A percentile compares a stretch with the other conserved stretches of the same genome.
Conservation (phyloP, 2,888 invertebrate genomes). For the Deilephila porcellus region DNA sequence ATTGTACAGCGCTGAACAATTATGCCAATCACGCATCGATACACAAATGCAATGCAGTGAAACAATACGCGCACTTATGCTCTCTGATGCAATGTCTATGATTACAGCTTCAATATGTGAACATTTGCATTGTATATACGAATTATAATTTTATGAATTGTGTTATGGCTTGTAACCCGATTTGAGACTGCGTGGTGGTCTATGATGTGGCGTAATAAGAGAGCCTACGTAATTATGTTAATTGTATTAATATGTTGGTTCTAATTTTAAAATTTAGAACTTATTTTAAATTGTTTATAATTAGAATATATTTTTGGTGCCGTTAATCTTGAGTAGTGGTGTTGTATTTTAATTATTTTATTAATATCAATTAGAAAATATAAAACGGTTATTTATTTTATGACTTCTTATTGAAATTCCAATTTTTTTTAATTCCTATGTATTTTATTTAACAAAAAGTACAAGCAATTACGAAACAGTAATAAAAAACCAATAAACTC, state of each 20-base stretch:
- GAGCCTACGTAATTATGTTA: not conserved
- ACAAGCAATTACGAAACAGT: slow-evolving; percentile 28
- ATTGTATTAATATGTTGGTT: not conserved
- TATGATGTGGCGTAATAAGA: not conserved
- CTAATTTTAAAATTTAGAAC: too few species aligned
- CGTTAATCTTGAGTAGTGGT: too few species aligned
- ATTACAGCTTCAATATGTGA: not conserved
- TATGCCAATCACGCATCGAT: slow-evolving; percentile 64
- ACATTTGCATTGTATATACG: slow-evolving; percentile 7
- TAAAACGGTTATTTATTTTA: not conserved
- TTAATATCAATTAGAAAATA: not conserved
- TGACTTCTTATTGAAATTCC: not conserved
- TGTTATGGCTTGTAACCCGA: slow-evolving; percentile 34
- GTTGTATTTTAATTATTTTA: too few species aligned
- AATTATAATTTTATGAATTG: slow-evolving; percentile 40
- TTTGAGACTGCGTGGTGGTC: slow-evolving; percentile 7
- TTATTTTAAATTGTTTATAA: too few species aligned
- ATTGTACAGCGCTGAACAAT: slow-evolving; percentile 54
- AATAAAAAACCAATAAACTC: slow-evolving; percentile 57
- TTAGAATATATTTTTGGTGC: too few species aligned
- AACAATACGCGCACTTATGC: slow-evolving; percentile 20
- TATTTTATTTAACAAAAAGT: not conserved
- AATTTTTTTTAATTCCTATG: not conserved
- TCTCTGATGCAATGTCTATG: slow-evolving; percentile 16
- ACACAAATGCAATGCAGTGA: slow-evolving; percentile 53